Base-by-base conservation (phyloP, 2,888 invertebrate species). In the Synergus laeviventris region DNA sequence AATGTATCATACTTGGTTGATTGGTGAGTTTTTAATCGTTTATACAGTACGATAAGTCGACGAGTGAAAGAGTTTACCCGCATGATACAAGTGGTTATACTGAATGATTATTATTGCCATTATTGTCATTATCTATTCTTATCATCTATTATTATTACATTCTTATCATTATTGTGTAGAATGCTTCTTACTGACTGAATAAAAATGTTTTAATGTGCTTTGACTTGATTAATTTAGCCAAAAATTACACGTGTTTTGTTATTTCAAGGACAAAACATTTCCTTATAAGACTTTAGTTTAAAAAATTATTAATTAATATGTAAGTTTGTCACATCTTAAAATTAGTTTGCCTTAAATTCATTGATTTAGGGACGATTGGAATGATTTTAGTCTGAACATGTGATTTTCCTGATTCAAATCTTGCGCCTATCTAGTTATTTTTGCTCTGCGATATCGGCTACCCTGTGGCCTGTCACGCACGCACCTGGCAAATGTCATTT, bases 181-280 rank as follows among this genome's bases (percentile, higher is more conserved):
- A 88, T 87, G 88, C 90, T 89, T 90, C 89, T 90, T 90, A 90
- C 89, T 89, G 90, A 90, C 89, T 89, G 90, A 90, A 90, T 90
- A 90, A 90, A 70, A 90, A 90, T 89, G 90, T 90, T 90, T 90
- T 89, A 90, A 90, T 90, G 90, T 90, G 89, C 45, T 78, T 80
- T n/a, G 14, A 36, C 64, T 31, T 59, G 54, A 76, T 66, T 59
- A 49, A 49, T 75, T 77, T 77, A 76, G 60, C 78, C 21, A 56
- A 74, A 8, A 62, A 59, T 11, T 31, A 7, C 31, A 31, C 31
- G 7, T 31, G 4, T 31, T 31, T 31, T 31, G 31, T 31, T 31
- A 31, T 31, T 31, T 31, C 5, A 31, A 31, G 31, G 31, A 31
- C 31, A 31, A 31, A 0, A 31, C 4, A 31, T 31, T 31, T 31